Conservation (phyloP, 1,140 invertebrate species). For the Ganaspis sp. region DNA sequence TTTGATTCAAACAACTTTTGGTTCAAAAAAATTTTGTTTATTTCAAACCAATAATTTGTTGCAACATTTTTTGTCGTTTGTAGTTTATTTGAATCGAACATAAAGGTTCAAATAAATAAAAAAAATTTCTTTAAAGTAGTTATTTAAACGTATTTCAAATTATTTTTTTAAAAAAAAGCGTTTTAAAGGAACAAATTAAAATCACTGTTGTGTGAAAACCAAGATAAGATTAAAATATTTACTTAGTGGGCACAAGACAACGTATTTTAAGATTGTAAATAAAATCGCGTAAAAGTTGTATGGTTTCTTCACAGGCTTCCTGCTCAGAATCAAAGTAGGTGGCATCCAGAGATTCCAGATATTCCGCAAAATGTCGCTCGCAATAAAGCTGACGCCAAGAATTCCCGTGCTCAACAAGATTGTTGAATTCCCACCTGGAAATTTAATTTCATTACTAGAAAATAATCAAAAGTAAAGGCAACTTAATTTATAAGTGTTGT, state of each 20-base stretch:
- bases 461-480: too few relatives aligned
- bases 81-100: too few relatives aligned
- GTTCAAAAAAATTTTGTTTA: too few relatives aligned
- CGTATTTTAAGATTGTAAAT: slow-evolving; percentile 59
- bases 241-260: slow-evolving; percentile 64
- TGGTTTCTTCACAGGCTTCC: slow-evolving; percentile 56
- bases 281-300: slow-evolving; percentile 58
- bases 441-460: not conserved
- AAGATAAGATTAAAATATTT: slow-evolving; percentile 33
- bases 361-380: slow-evolving; percentile 70
- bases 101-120: too few relatives aligned
- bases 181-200: not conserved
- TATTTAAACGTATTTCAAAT: too few relatives aligned
- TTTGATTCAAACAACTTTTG: too few relatives aligned
- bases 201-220: not conserved
- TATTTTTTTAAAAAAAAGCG: not conserved
- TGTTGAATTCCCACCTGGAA: slow-evolving; percentile 66
- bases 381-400: slow-evolving; percentile 71
- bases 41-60: too few relatives aligned
- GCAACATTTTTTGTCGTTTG: too few relatives aligned
- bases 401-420: slow-evolving; percentile 61
- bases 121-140: too few relatives aligned
- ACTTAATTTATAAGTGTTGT: too few relatives aligned
- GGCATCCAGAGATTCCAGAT: slow-evolving; percentile 65
- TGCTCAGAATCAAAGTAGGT: slow-evolving; percentile 55